Evolutionary conservation across 2,888 invertebrate species (phyloP), one percentile per base, ranked within the genome.

Genomic region (Tetranychus piercei): DNA sequence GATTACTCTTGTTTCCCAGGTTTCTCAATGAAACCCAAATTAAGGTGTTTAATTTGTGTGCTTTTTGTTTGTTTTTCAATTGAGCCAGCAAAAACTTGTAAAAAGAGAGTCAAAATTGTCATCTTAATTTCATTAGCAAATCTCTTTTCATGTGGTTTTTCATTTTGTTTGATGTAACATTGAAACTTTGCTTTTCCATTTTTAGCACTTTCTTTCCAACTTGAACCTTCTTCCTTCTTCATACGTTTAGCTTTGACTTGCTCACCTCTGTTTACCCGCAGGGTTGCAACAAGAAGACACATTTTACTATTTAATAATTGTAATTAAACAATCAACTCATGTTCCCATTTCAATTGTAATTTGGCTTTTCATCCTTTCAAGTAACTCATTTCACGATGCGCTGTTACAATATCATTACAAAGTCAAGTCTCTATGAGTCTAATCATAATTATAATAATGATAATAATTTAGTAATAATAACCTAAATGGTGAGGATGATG

Each of bases 201-300:
- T 64, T 3, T 6, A 34, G 34, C 34, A 34, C 34, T 34, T 34
- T 34, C 4, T 4, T 34, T 34, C 34, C 34, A 34, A 34, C 34
- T 34, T 34, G 3, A 34, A 34, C 34, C 34, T 20, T 66, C 66
- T n/a, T 66, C 66, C 20, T 6, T 65, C 65, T n/a, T 65, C 65
- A 65, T 65, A 6, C 6, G 18, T 65, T 65, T n/a, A 15, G 4
- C 6, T 5, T 65, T 65, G 6, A 20, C 66, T 66, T 15, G n/a
- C 66, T 66, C 66, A 20, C 66, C 20, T 34, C 34, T 34, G 34
- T 34, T 34, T 34, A 34, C 55, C 55, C 15, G 5, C 2, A 55
- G 55, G 55, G 11, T 55, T 55, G 18, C 69, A 69, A 69, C 8
- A 69, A 69, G 11, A 11, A 69, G 20, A 69, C 69, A 69, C 66